These are phyloP conservation scores for Temnothorax nylanderi DNA, from an alignment of 1,140 invertebrate genomes.

Conservation along the genomic window DNA sequence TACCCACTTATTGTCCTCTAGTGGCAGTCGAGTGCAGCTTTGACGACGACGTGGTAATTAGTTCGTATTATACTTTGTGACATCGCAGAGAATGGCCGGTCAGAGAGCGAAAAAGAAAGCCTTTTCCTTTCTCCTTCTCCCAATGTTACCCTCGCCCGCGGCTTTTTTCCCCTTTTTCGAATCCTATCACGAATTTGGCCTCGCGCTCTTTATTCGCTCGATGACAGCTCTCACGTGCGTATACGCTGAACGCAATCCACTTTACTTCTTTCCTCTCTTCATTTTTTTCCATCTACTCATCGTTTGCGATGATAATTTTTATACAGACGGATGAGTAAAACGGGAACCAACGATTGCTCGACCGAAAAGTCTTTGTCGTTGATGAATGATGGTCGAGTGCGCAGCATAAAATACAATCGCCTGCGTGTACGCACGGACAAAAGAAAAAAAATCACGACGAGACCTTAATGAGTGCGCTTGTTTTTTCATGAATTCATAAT, in stretches of 20 bases:
- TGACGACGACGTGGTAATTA: conserved; percentile 81
- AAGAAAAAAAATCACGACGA: conserved; percentile 40
- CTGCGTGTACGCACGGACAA: conserved; percentile 6
- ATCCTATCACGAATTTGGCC: conserved; percentile 75
- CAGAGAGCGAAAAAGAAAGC: conserved; percentile 61
- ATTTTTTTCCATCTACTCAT: conserved; percentile 4
- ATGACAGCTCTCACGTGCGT: conserved; percentile 30
- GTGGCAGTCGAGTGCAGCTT: conserved; percentile 77
- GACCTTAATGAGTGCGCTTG: conserved; percentile 26
- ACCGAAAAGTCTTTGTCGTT: conserved; percentile 67
- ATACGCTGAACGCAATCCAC: conserved; percentile 28
- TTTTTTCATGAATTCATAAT: conserved; percentile 54
- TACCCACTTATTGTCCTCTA: conserved; percentile 78
- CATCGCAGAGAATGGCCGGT: conserved; percentile 67
- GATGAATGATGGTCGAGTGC: conserved; percentile 66
- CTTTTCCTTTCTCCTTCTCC: neutral
- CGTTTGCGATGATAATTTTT: conserved; percentile 48
- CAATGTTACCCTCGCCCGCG: neutral
- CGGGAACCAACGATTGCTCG: conserved; percentile 23
- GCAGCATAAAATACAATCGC: conserved; percentile 38
- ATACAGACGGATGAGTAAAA: conserved; percentile 30
- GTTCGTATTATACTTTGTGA: conserved; percentile 80
- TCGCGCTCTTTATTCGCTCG: conserved; percentile 2
- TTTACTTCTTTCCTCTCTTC: neutral
- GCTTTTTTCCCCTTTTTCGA: conserved; percentile 31